A percentile compares a stretch with the other conserved stretches of the same genome.
These are phyloP conservation scores for Urophycis tenuis DNA, from an alignment of 2,797 vertebrate species.

Conservation along the genomic window DNA sequence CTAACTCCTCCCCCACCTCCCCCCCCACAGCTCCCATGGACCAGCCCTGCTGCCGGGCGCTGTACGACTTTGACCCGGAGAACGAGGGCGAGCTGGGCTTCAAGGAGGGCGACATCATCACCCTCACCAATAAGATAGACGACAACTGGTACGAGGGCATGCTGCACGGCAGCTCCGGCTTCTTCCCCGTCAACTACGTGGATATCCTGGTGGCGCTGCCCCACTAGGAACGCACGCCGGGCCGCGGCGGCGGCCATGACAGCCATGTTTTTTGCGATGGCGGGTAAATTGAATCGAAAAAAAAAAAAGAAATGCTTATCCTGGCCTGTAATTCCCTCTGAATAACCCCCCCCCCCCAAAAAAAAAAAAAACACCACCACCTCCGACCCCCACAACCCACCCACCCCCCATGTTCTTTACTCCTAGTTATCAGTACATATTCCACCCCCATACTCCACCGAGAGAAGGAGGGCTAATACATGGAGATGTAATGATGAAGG, in stretches of 20 bases:
- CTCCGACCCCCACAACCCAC: not conserved
- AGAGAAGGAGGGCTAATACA: constrained; percentile 33
- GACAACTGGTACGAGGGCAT: constrained; percentile 99
- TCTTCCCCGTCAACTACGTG: constrained; percentile 98
- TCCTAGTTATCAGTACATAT: constrained; percentile 53
- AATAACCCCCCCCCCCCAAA: not conserved
- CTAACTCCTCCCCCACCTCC: not conserved
- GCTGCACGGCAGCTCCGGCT: constrained; percentile 93
- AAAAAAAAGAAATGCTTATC: not conserved
- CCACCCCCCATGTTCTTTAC: constrained; percentile 35
- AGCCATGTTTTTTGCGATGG: constrained; percentile 30
- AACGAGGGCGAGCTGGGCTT: constrained; percentile 97
- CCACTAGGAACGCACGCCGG: constrained; percentile 70
- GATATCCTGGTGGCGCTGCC: constrained; percentile 94
- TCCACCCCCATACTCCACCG: constrained; percentile 39
- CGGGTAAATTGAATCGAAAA: too few relatives aligned
- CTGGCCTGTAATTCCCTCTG: constrained; percentile 1
- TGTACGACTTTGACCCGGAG: constrained; percentile 97
- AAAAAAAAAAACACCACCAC: not conserved
- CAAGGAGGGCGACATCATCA: constrained; percentile 97
- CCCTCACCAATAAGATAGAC: constrained; percentile 95
- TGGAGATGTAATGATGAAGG: constrained; percentile 27
- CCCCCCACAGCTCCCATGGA: constrained; percentile 76
- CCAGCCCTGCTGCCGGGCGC: constrained; percentile 91
- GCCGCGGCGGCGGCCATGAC: not conserved